These are phyloP conservation scores for Lasius platythorax DNA, from an alignment of 2,888 invertebrate genomes.

Conservation along the genomic window DNA sequence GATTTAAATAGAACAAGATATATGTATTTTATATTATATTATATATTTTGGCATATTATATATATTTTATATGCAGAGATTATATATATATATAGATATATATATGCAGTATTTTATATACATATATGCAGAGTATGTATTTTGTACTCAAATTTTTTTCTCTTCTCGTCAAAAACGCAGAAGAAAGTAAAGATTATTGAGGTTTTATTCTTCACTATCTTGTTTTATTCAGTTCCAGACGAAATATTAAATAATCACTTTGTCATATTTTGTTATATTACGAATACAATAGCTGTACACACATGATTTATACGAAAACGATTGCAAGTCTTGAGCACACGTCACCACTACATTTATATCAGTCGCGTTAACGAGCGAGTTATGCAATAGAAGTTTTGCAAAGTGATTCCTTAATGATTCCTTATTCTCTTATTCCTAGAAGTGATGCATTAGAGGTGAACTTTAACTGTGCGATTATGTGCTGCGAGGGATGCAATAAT, in stretches of 20 bases:
- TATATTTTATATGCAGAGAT: too few species aligned
- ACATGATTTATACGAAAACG: background rate
- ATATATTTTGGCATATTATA: background rate
- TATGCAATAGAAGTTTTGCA: background rate
- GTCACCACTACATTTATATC: background rate
- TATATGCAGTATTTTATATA: too few species aligned
- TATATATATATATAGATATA: too few species aligned
- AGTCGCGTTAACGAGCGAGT: background rate
- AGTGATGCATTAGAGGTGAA: background rate
- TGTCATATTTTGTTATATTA: background rate
- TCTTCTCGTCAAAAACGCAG: background rate
- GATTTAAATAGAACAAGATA: constrained; percentile 29
- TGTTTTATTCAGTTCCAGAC: background rate
- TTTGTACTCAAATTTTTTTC: background rate
- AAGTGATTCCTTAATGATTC: background rate
- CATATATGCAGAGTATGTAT: background rate
- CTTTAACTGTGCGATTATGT: constrained; percentile 17
- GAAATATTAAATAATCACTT: background rate
- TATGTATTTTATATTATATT: background rate
- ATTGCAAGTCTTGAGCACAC: background rate
- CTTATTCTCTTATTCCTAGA: background rate
- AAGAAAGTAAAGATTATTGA: background rate
- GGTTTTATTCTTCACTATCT: background rate
- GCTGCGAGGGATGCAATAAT: background rate
- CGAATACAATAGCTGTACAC: background rate